Evolutionary conservation across 2,888 invertebrate genomes (phyloP), one percentile per base, ranked within the genome.

Genomic region (Morinoia aosen): DNA sequence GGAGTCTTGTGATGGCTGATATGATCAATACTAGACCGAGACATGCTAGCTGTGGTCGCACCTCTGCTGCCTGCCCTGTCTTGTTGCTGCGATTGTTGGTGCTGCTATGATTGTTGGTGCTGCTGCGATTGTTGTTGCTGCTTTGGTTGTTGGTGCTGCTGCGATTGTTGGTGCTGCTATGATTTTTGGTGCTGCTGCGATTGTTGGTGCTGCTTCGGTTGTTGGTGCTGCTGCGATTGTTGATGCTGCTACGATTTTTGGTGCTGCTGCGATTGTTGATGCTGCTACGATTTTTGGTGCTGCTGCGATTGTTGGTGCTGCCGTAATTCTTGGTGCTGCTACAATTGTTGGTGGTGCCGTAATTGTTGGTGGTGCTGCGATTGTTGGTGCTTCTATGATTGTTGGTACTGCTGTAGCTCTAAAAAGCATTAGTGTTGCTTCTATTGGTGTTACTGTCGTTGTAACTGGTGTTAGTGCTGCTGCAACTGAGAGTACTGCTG

Each of bases 1-100:
- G 93, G 93, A 93, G 93, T 39, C 93, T 93, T 93, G 93, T 48
- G 93, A 93, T 33, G 57, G 33, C 57, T 57, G 93, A 93, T 93
- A 93, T 93, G 93, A 93, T 93, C 93, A 93, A 57, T 93, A 93
- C 93, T 93, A 48, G 57, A 57, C 57, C 57, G 93, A n/a, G 57
- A 57, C 93, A 93, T 93, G 93, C 90, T 48, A 48, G 90, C 14
- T 39, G 14, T 14, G 90, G 90, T 40, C 90, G 76, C 40, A 40
- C 40, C n/a, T 2, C 39, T 48, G 25, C 48, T 90, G 39, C 14
- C 48, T 40, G n/a, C 25, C 48, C 39, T 5, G 40, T 40, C 10
- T 40, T 90, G 90, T 48, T 90, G 90, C 90, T 90, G 90, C 90
- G n/a, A 7, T 10, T 90, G 90, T 40, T 90, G 90, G 10, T 40